phyloP scores from a whole-genome alignment of 1,140 invertebrate genomes.

The Drosophila pachea region DNA sequence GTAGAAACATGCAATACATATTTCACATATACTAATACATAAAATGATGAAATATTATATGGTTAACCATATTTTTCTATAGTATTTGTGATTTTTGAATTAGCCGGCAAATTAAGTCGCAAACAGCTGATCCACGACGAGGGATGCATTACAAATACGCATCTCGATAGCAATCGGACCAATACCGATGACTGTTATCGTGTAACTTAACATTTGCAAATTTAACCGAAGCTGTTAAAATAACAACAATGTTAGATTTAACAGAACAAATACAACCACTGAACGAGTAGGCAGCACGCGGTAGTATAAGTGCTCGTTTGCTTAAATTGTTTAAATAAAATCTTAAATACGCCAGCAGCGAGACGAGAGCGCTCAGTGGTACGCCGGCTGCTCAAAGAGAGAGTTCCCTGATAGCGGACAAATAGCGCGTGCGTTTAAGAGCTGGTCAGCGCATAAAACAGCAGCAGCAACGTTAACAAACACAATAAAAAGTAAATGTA shows the following conservation, averaged over 20 bases:
- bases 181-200: constrained; percentile 18
- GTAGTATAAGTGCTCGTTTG: constrained; percentile 30
- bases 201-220: constrained; percentile 12
- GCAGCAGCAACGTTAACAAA: constrained; percentile 9
- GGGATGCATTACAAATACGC: constrained; percentile 1
- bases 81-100: background rate
- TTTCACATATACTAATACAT: too few relatives aligned
- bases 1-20: too few relatives aligned
- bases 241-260: constrained; percentile 39
- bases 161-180: background rate
- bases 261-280: constrained; percentile 34
- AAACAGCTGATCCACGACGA: constrained; percentile 17
- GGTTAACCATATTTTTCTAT: too few relatives aligned
- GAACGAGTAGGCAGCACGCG: constrained; percentile 26
- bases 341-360: constrained; percentile 38
- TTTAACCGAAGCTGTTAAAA: constrained; percentile 16
- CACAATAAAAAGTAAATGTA: constrained; percentile 36
- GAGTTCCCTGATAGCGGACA: constrained; percentile 39
- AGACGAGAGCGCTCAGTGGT: constrained; percentile 42
- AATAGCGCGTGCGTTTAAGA: constrained; percentile 37
- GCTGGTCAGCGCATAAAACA: constrained; percentile 34
- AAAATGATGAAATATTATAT: too few relatives aligned
- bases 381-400: constrained; percentile 47
- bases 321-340: constrained; percentile 44
- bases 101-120: background rate